Evolutionary conservation across 2,888 invertebrate species (phyloP).

Genomic region (Eupithecia centaureata): DNA sequence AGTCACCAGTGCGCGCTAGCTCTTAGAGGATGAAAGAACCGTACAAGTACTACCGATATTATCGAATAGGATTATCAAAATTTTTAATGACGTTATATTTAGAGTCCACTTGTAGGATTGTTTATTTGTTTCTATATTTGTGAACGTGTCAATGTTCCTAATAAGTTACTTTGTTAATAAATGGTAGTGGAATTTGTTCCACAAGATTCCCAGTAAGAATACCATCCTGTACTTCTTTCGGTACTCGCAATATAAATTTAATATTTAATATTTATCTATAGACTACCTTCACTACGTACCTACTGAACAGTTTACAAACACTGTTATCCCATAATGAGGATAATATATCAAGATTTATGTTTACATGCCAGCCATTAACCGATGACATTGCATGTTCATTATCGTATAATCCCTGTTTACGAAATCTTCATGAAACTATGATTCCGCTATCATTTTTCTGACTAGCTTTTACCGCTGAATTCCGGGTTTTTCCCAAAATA

Average conservation of each 20-base stretch:
- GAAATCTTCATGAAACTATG: not conserved
- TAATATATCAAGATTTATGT: slow-evolving; percentile 30
- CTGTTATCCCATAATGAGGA: slow-evolving; percentile 12
- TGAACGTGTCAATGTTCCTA: too few species aligned
- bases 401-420: slow-evolving; percentile 21
- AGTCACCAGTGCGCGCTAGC: too few species aligned
- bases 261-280: too few species aligned
- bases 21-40: too few species aligned
- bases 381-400: slow-evolving; percentile 21
- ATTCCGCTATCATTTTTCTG: not conserved
- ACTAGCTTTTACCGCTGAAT: too few species aligned
- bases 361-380: slow-evolving; percentile 18
- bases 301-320: not conserved
- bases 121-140: too few species aligned
- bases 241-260: too few species aligned
- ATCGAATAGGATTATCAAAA: not conserved
- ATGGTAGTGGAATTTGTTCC: not conserved
- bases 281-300: not conserved
- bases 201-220: not conserved
- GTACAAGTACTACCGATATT: too few species aligned
- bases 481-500: too few species aligned
- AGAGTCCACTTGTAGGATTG: too few species aligned
- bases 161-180: too few species aligned
- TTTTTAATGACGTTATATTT: not conserved
- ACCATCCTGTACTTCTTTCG: not conserved